Percentiles rank a stretch among this genome's conserved stretches.
Conservation (phyloP, 2,888 invertebrate genomes). For the Dryococelus australis region DNA sequence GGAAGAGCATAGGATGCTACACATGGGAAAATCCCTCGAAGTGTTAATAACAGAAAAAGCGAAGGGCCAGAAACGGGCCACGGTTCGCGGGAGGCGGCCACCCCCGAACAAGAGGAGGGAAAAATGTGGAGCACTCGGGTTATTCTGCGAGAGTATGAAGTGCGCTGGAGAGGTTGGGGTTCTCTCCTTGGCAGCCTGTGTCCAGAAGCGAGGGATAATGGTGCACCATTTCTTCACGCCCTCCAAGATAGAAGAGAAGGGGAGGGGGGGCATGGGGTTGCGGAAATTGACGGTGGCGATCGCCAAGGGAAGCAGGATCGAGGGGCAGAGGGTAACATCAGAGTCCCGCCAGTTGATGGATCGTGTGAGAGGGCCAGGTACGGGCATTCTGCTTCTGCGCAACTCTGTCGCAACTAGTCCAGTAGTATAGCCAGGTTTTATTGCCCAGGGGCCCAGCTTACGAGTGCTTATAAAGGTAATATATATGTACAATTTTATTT, state of each 20-base stretch:
- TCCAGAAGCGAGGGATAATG: not conserved
- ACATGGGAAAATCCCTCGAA: no score
- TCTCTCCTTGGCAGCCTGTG: not conserved
- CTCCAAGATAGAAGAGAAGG: not conserved
- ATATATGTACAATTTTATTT: no score
- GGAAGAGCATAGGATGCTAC: no score
- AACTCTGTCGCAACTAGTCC: not conserved
- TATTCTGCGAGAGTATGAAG: not conserved
- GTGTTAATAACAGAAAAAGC: no score
- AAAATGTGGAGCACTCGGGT: not conserved
- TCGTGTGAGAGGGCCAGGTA: not conserved
- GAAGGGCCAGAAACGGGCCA: no score
- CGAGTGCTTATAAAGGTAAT: no score
- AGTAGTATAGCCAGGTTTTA: no score
- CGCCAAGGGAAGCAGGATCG: not conserved
- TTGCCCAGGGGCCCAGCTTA: no score
- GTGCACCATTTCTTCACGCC: not conserved
- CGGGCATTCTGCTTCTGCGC: not conserved
- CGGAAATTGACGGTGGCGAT: constrained; percentile 5
- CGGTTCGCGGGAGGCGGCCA: no score
- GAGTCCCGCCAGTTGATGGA: not conserved
- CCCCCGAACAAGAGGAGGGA: no score
- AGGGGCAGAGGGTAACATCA: not conserved
- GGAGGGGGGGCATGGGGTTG: not conserved
- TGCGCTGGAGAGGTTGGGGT: not conserved